Base-by-base conservation (phyloP, 1,140 invertebrate genomes). In the Anadara kagoshimensis region DNA sequence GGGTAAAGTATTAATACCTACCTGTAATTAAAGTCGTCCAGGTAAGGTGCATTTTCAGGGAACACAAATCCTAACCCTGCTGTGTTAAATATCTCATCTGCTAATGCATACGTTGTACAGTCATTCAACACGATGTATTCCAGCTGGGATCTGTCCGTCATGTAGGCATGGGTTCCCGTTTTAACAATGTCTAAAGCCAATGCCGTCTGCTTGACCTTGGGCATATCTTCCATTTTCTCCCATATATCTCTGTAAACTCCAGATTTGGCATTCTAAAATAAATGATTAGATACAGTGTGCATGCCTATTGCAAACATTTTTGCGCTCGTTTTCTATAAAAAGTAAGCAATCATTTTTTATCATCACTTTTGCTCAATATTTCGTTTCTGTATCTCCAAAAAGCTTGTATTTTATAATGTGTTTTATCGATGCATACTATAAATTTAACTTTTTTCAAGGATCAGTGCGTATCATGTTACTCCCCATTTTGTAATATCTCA, bases 31-130 rank as follows among this genome's bases (percentile, higher is more conserved):
- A 84, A 69, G 12, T 75, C 62, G 10, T 77, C 75, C 41, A 75
- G 64, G 61, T 74, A 82, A n/a, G 73, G 64, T 5, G 83, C 73
- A 54, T 83, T 69, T 73, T 83, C 73, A 16, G 74, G 74, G 12
- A 83, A 20, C 24, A 83, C 74, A 47, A 84, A 84, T 36, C 79
- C 79, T 22, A 79, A 65, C 5, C 83, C 83, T 18, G 79, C 83
- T 47, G 76, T 79, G 65, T 84, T 83, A 68, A 84, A 84, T 36
- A 78, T 71, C 49, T 84, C 83, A 22, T 80, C 76, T 22, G 79
- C 81, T 62, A 84, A 36, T 11, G 70, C 49, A 56, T 78, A 81
- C 0, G 56, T 73, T 44, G 75, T 51, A 70, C 83, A 84, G 43
- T 81, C 76, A 14, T 70, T 68, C 20, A 73, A 56, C 12, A 78